These are phyloP conservation scores for Coturnix japonica DNA, from an alignment of 2,113 vertebrate genomes.

Conservation along the genomic window DNA sequence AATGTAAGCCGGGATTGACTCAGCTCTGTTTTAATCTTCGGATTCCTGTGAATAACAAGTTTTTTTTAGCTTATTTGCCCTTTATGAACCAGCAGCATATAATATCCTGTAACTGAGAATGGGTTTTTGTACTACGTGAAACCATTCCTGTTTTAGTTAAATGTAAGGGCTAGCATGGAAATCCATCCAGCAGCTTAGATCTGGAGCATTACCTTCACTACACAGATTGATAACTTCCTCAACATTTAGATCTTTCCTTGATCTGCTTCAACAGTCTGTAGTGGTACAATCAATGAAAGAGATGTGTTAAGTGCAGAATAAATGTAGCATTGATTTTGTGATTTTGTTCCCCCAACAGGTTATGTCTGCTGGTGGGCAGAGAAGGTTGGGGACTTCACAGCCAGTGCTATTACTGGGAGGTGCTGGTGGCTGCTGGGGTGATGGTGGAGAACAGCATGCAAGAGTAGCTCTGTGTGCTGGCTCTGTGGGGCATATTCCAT, in stretches of 20 bases:
- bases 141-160: neutral
- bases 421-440: neutral
- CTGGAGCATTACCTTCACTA: accelerated
- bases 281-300: neutral
- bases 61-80: neutral
- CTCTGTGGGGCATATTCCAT: accelerated
- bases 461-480: accelerated
- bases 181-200: neutral
- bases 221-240: neutral
- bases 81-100: neutral
- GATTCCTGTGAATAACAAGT: neutral
- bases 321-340: neutral
- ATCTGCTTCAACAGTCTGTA: neutral
- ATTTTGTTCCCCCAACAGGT: neutral
- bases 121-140: neutral
- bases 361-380: neutral
- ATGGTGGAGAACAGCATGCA: accelerated
- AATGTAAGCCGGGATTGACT: neutral
- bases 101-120: neutral
- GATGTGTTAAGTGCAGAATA: neutral
- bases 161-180: neutral
- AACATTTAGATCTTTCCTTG: neutral
- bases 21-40: neutral
- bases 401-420: neutral
- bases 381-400: neutral